phyloP scores from a whole-genome alignment of 2,113 vertebrate genomes.

The Nibea albiflora region DNA sequence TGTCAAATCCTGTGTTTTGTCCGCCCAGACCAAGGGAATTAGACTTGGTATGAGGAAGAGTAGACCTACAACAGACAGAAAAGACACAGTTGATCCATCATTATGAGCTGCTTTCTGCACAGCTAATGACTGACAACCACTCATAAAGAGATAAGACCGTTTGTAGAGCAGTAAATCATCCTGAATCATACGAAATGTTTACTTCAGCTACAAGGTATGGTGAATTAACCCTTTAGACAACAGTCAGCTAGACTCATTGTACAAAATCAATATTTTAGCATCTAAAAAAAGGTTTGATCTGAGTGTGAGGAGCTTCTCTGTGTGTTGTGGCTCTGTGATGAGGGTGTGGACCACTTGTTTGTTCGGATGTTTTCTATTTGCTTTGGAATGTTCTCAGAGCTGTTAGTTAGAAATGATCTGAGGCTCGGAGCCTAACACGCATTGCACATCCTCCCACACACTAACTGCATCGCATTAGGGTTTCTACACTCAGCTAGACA shows the following conservation, averaged over 20 bases:
- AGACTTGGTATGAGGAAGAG: slow-evolving; percentile 10
- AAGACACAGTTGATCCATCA: not conserved
- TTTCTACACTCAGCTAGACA: slow-evolving; percentile 10
- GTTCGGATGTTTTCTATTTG: slow-evolving; percentile 78
- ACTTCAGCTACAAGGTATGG: too few species aligned
- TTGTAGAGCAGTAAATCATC: not conserved
- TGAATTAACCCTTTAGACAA: not conserved
- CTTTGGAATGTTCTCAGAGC: slow-evolving; percentile 73
- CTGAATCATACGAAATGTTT: not conserved
- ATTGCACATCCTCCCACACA: slow-evolving; percentile 50
- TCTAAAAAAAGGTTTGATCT: not conserved
- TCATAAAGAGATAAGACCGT: not conserved
- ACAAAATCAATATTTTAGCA: not conserved
- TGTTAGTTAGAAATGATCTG: slow-evolving; percentile 49
- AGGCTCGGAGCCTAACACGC: slow-evolving; percentile 27
- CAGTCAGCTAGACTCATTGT: not conserved
- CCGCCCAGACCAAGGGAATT: slow-evolving; percentile 20
- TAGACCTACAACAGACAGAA: slow-evolving; percentile 21
- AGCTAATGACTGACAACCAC: not conserved
- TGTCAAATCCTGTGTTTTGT: slow-evolving; percentile 17
- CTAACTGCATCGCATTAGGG: slow-evolving; percentile 1
- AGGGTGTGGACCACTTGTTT: slow-evolving; percentile 69
- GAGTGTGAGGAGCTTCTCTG: slow-evolving; percentile 29
- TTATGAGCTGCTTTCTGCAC: not conserved
- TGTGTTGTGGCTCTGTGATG: slow-evolving; percentile 48